Conservation (phyloP, 2,888 invertebrate genomes). For the Erpobdella octoculata region DNA sequence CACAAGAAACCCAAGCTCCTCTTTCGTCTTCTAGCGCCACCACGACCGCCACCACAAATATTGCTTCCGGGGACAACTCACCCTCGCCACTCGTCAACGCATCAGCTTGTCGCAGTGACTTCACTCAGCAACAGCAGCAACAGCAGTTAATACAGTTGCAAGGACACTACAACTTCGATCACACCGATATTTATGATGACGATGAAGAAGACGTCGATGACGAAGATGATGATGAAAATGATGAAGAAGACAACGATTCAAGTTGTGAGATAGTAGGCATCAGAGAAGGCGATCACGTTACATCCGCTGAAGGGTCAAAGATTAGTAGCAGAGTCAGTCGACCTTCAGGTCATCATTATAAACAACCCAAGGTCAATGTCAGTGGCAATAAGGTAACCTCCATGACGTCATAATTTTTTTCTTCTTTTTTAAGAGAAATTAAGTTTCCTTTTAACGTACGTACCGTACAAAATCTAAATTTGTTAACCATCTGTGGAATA, state of each 20-base stretch:
- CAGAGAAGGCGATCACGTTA: background rate
- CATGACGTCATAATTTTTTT: background rate
- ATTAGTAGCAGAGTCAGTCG: background rate
- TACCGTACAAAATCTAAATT: background rate
- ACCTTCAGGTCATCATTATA: background rate
- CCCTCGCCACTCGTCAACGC: conserved; percentile 18
- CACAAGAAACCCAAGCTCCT: conserved; percentile 12
- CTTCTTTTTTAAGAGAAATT: background rate
- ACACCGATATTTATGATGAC: background rate
- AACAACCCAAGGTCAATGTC: too few relatives aligned
- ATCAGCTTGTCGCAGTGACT: background rate
- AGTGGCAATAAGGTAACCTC: too few relatives aligned
- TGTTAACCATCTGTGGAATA: too few relatives aligned
- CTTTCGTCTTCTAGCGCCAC: conserved; percentile 21
- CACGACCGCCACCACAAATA: conserved; percentile 23
- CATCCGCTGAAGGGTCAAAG: background rate
- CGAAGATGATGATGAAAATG: conserved; percentile 7
- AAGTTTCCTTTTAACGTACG: background rate
- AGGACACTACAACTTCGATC: background rate
- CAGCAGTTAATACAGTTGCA: background rate
- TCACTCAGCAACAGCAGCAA: background rate
- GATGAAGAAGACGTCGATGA: conserved; percentile 11
- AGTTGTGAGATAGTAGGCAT: conserved; percentile 1
- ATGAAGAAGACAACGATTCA: conserved; percentile 14
- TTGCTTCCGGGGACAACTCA: conserved; percentile 18